phyloP scores from a whole-genome alignment of 2,888 invertebrate species.

The Zonitis immaculata region DNA sequence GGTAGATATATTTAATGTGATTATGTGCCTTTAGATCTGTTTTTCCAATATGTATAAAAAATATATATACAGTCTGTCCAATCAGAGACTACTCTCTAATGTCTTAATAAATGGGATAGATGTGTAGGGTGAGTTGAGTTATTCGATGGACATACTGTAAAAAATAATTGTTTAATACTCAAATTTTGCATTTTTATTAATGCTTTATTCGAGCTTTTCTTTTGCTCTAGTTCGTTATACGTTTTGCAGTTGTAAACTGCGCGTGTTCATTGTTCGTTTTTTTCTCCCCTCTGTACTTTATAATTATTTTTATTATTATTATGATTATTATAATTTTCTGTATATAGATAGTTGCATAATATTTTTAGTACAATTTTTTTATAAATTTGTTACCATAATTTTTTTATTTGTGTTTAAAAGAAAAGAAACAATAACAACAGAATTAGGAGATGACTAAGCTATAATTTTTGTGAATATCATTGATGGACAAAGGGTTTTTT shows the following conservation, averaged over 20 bases:
- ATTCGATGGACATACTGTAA: no score
- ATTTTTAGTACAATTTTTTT: conserved; percentile 45
- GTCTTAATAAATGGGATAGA: no score
- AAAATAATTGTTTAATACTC: conserved; percentile 34
- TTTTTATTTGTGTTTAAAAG: conserved; percentile 25
- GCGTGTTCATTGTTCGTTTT: conserved; percentile 27
- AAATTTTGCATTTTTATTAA: conserved; percentile 23
- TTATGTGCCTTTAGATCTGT: conserved; percentile 47
- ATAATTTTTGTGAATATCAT: no score
- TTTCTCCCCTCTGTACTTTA: conserved; percentile 8
- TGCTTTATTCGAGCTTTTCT: conserved; percentile 24
- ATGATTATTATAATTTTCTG: not conserved
- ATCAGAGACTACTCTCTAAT: no score
- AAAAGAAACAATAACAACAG: conserved; percentile 7
- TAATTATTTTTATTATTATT: not conserved
- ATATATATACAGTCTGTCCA: no score
- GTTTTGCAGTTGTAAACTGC: conserved; percentile 30
- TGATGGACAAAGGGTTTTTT: no score
- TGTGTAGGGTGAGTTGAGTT: no score
- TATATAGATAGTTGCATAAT: conserved; percentile 7
- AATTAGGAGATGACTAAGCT: no score
- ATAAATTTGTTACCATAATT: conserved; percentile 46
- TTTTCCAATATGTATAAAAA: no score
- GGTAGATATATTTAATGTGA: no score
- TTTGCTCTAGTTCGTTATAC: conserved; percentile 16